Conservation (phyloP, 2,888 invertebrate genomes). For the Schrankia costaestrigalis region DNA sequence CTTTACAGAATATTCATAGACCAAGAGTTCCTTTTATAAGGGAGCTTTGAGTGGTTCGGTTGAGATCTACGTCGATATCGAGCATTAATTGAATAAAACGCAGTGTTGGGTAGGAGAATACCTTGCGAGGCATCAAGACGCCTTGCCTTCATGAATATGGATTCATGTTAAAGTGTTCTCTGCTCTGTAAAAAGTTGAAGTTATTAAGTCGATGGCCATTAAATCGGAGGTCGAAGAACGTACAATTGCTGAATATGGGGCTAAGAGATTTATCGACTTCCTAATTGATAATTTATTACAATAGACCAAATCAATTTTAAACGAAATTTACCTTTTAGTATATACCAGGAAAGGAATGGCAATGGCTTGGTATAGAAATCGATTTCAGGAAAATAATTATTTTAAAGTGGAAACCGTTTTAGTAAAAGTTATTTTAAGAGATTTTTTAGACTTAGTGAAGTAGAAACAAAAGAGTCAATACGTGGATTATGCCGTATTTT, state of each 20-base stretch:
- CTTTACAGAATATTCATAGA: constrained; percentile 49
- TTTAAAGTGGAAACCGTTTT: background rate
- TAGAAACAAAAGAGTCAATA: constrained; percentile 29
- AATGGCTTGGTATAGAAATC: too few relatives aligned
- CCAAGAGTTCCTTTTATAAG: constrained; percentile 36
- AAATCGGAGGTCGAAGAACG: constrained; percentile 40
- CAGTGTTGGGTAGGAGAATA: constrained; percentile 47
- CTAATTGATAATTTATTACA: constrained; percentile 39
- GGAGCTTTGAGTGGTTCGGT: constrained; percentile 34
- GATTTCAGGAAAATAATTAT: constrained; percentile 18
- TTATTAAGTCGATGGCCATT: constrained; percentile 55
- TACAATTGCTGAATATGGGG: constrained; percentile 30
- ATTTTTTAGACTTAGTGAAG: constrained; percentile 11
- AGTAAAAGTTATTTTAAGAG: constrained; percentile 1
- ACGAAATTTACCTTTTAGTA: constrained; percentile 25
- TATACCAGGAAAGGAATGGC: too few relatives aligned
- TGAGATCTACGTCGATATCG: constrained; percentile 52
- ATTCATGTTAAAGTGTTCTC: constrained; percentile 56
- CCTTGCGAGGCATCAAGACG: constrained; percentile 32
- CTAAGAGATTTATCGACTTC: constrained; percentile 29
- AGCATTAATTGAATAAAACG: constrained; percentile 75
- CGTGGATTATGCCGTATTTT: too few relatives aligned
- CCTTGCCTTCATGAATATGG: constrained; percentile 69
- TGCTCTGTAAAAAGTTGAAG: constrained; percentile 57
- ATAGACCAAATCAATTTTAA: constrained; percentile 29